Conservation (phyloP, 2,888 invertebrate species). For the Eupithecia exiguata region DNA sequence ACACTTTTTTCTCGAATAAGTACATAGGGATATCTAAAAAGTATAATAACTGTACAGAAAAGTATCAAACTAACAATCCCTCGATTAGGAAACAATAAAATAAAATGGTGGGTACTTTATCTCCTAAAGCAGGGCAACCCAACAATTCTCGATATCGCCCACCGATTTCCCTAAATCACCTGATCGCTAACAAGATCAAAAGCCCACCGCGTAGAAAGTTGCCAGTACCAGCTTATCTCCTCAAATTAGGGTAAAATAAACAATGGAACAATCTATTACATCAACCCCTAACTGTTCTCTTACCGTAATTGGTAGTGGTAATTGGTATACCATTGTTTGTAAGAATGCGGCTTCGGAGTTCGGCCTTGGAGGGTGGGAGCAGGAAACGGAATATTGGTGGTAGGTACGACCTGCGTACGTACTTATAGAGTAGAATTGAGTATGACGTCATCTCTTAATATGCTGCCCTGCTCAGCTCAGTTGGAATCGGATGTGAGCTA, state of each 20-base stretch:
- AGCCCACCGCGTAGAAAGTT: conserved; percentile 21
- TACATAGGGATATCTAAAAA: too few species aligned
- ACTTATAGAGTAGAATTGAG: background rate
- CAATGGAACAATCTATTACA: conserved; percentile 36
- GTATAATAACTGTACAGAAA: background rate
- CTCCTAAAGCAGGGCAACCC: conserved; percentile 5
- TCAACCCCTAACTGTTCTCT: conserved; percentile 34
- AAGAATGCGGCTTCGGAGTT: conserved; percentile 37
- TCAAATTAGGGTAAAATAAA: conserved; percentile 30
- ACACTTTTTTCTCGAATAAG: background rate
- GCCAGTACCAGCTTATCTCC: conserved; percentile 21
- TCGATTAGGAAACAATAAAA: background rate
- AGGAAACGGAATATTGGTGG: conserved; percentile 30
- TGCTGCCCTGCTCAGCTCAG: background rate
- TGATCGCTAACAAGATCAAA: conserved; percentile 14
- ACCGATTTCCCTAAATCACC: conserved; percentile 11
- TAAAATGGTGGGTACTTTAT: background rate
- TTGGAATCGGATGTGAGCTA: background rate
- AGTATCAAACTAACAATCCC: background rate
- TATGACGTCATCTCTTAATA: background rate
- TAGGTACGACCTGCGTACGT: background rate
- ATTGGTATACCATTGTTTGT: conserved; percentile 44
- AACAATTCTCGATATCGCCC: conserved; percentile 7
- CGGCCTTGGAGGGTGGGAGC: conserved; percentile 41
- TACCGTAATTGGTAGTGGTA: conserved; percentile 38